Evolutionary conservation across 1,140 invertebrate genomes (phyloP), one percentile per base, ranked within the genome.

Genomic region (Pseudomyrmex cubaensis): DNA sequence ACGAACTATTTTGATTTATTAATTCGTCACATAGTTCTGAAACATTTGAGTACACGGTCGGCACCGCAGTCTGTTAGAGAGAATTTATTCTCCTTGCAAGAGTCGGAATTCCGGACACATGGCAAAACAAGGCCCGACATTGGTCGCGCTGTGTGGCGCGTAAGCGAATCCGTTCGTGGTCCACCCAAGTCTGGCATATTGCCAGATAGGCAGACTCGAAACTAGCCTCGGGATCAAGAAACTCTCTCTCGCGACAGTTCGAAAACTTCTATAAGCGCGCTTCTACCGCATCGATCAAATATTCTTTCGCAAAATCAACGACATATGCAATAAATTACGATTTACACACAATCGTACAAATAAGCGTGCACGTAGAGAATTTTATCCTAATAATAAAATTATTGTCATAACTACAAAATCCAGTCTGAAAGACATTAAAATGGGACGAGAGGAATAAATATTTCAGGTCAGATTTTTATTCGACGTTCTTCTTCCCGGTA

Each of bases 181-280:
- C 78, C 78, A 62, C 69, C 48, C n/a, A 20, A 13, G 25, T 59
- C 63, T 80, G 82, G 82, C 76, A 25, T n/a, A 35, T 10, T 20
- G 75, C 82, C 82, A 84, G 70, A 80, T 52, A 72, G 59, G 57
- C 76, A 25, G 64, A 15, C 50, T 84, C 75, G 64, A 63, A 84
- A 52, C 63, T 46, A 52, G 70, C 50, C 64, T 35, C 76, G 54
- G 76, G 64, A 84, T 80, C 83, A 80, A 84, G 83, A 82, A 80
- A 84, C 83, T 70, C 35, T 44, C 64, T 70, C 35, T 44, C 64
- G 46, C 66, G 63, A 84, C 63, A 70, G 46, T 56, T 67, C 48
- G 46, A 17, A 22, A 56, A 84, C 48, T 56, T 17, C 15, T 56
- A 44, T 22, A 66, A 22, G 56, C 10, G 54, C 35, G 64, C 35